These are phyloP conservation scores for Xyliphius kryptos DNA, from an alignment of 2,113 vertebrate genomes.

Conservation along the genomic window DNA sequence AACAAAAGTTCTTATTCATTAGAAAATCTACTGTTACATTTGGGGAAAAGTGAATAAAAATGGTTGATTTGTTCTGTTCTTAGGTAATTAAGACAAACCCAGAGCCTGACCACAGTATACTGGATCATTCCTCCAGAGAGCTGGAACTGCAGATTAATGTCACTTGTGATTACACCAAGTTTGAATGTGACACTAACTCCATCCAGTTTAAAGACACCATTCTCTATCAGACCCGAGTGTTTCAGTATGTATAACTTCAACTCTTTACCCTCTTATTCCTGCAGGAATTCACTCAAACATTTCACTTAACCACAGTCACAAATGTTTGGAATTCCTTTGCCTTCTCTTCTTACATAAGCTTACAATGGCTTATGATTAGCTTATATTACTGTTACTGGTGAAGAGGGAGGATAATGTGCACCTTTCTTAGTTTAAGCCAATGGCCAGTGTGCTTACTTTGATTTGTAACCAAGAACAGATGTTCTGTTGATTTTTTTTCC, in stretches of 20 bases:
- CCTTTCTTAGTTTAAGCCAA: too few species aligned
- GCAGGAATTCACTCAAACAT: background rate
- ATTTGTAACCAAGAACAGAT: too few species aligned
- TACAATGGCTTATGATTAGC: too few species aligned
- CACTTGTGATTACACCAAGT: slow-evolving; percentile 61
- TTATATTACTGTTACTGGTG: too few species aligned
- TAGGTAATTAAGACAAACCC: slow-evolving; percentile 68
- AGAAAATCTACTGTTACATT: too few species aligned
- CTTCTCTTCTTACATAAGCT: too few species aligned
- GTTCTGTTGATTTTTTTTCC: too few species aligned
- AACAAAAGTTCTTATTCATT: too few species aligned
- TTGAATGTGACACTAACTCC: slow-evolving; percentile 43
- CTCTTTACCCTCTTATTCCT: background rate
- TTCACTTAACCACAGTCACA: too few species aligned
- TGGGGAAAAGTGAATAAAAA: background rate
- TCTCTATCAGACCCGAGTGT: slow-evolving; percentile 71
- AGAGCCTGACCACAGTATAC: slow-evolving; percentile 65
- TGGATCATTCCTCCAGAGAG: slow-evolving; percentile 66
- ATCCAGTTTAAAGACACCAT: slow-evolving; percentile 74
- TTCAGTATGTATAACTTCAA: slow-evolving; percentile 67
- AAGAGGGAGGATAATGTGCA: too few species aligned
- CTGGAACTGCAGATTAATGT: slow-evolving; percentile 69
- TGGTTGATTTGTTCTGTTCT: slow-evolving; percentile 5
- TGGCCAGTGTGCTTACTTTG: background rate
- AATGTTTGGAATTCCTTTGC: too few species aligned